Percentiles rank a stretch among this genome's conserved stretches.
Evolutionary conservation across 2,797 vertebrate species (phyloP).

Genomic region (Syncerus caffer): DNA sequence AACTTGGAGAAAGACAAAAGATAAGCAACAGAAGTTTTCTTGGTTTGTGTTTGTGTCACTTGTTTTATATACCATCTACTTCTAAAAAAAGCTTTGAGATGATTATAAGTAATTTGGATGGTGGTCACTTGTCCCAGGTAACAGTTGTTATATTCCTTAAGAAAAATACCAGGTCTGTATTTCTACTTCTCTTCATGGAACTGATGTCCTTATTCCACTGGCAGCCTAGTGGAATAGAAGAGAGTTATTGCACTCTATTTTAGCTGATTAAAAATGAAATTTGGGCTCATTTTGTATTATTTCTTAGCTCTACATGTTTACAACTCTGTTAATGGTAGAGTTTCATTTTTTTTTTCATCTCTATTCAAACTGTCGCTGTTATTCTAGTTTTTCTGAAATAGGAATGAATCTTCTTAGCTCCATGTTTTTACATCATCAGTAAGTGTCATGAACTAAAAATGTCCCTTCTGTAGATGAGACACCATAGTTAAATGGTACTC

Average conservation of each 20-base stretch:
- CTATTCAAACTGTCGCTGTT: neutral
- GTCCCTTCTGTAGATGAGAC: neutral
- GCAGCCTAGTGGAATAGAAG: neutral
- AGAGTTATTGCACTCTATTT: neutral
- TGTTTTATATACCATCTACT: neutral
- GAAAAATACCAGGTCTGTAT: neutral
- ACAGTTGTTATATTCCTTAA: neutral
- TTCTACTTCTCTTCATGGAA: neutral
- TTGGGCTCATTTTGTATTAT: neutral
- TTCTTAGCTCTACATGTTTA: conserved; percentile 31
- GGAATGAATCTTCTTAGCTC: neutral
- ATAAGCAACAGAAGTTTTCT: neutral
- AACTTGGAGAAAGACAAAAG: conserved; percentile 22
- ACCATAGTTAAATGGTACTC: neutral
- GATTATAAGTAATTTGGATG: neutral
- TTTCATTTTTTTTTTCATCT: neutral
- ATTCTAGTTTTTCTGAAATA: conserved; percentile 19
- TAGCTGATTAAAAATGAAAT: neutral
- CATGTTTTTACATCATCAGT: neutral
- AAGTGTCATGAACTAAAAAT: conserved; percentile 22
- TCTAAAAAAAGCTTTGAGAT: neutral
- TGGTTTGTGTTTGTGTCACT: neutral
- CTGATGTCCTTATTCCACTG: neutral
- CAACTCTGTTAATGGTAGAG: neutral
- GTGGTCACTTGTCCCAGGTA: neutral